Conservation (phyloP, 2,888 invertebrate genomes). For the Tryphoninae sp. region DNA sequence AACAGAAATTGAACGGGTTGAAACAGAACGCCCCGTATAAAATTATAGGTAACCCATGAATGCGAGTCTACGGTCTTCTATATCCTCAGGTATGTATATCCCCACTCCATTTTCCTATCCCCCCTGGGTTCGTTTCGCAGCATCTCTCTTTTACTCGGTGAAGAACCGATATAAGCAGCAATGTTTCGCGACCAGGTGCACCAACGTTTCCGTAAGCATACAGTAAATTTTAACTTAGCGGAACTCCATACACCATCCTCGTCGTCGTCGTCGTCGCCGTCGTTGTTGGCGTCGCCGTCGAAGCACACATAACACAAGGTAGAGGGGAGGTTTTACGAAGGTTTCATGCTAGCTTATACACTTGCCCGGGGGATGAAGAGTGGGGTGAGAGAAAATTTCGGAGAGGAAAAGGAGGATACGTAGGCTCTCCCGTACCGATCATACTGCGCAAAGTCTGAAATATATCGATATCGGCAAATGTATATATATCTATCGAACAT, state of each 20-base stretch:
- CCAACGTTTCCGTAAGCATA: constrained; percentile 72
- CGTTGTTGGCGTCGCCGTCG: constrained; percentile 45
- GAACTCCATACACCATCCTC: constrained; percentile 67
- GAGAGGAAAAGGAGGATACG: constrained; percentile 22
- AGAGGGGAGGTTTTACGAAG: constrained; percentile 46
- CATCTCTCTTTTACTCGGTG: constrained; percentile 46
- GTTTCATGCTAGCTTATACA: constrained; percentile 50
- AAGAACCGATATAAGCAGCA: constrained; percentile 46
- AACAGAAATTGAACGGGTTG: no score
- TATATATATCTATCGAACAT: neutral
- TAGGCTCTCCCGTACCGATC: constrained; percentile 63
- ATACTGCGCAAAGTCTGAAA: constrained; percentile 74
- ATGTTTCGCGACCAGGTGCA: constrained; percentile 72
- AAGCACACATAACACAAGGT: constrained; percentile 37
- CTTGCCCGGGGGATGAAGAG: constrained; percentile 25
- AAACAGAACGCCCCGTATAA: neutral
- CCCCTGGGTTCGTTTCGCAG: constrained; percentile 12
- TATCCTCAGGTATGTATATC: constrained; percentile 13
- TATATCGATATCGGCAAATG: constrained; percentile 65
- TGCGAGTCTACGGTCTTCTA: constrained; percentile 6
- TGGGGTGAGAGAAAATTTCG: constrained; percentile 19
- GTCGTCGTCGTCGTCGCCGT: constrained; percentile 29
- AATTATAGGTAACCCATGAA: constrained; percentile 9
- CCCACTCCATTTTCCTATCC: constrained; percentile 20
- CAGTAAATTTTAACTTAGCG: constrained; percentile 76